Evolutionary conservation across 2,888 invertebrate genomes (phyloP).

Genomic region (Sicus ferrugineus): DNA sequence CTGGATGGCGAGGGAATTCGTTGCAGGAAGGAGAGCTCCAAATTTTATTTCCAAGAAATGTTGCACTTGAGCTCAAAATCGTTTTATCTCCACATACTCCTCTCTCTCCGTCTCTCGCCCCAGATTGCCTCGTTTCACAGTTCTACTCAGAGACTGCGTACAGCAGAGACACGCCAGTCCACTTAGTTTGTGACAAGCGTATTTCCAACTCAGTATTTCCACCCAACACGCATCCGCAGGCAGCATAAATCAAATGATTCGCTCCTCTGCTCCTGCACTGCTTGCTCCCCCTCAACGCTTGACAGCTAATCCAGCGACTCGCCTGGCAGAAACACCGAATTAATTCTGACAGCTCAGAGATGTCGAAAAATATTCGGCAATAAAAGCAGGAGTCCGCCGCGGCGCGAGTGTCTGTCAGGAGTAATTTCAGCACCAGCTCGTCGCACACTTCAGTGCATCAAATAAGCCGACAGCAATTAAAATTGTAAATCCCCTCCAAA

Average conservation of each 20-base stretch:
- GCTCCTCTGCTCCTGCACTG: not conserved
- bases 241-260: constrained; percentile 3
- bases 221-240: not conserved
- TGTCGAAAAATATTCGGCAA: not conserved
- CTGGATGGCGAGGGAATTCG: too few species aligned
- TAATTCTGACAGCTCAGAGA: constrained; percentile 3
- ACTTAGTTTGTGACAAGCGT: too few species aligned
- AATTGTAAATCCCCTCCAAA: not conserved
- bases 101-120: too few species aligned
- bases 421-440: constrained; percentile 1
- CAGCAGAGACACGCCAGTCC: too few species aligned
- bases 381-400: not conserved
- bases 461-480: constrained; percentile 1
- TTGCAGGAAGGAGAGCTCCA: too few species aligned
- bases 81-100: too few species aligned
- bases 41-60: too few species aligned
- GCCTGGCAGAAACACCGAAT: not conserved
- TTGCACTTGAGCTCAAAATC: too few species aligned
- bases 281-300: too few species aligned
- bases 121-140: too few species aligned
- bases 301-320: not conserved
- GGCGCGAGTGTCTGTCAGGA: not conserved
- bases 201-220: not conserved
- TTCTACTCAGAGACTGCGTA: too few species aligned
- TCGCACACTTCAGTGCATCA: not conserved